phyloP scores from a whole-genome alignment of 1,140 invertebrate genomes.

The Meteorus sp. region DNA sequence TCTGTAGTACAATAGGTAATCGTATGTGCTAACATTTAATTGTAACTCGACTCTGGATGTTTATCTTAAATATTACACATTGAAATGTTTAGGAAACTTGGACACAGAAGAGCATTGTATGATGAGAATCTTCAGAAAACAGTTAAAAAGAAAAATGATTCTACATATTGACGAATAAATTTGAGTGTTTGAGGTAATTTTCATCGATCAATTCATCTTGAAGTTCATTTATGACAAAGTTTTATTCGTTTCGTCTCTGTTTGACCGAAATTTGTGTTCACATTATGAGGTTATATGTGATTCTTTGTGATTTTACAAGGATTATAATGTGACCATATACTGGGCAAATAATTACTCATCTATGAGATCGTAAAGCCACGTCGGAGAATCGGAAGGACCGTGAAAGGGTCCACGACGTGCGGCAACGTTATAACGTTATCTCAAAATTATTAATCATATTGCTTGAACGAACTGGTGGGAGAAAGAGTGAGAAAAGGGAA shows the following conservation, averaged over 20 bases:
- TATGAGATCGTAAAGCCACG: slow-evolving; percentile 53
- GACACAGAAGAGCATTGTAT: background rate
- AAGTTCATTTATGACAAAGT: too few species aligned
- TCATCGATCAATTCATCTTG: too few species aligned
- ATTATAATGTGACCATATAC: too few species aligned
- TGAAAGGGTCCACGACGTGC: slow-evolving; percentile 31
- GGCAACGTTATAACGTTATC: slow-evolving; percentile 52
- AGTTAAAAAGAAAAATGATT: too few species aligned
- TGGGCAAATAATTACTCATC: slow-evolving; percentile 53
- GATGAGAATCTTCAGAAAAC: too few species aligned
- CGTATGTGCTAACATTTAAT: too few species aligned
- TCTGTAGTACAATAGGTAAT: too few species aligned
- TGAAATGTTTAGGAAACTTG: background rate
- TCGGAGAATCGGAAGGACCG: slow-evolving; percentile 47
- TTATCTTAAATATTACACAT: background rate
- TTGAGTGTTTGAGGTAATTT: too few species aligned
- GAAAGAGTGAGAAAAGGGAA: slow-evolving; percentile 35
- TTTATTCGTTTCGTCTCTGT: background rate
- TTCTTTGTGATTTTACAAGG: background rate
- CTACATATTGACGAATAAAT: too few species aligned
- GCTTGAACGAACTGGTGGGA: too few species aligned
- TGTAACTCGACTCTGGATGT: too few species aligned
- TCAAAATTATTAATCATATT: slow-evolving; percentile 58
- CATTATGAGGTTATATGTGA: slow-evolving; percentile 34
- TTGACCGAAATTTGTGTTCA: background rate